Conservation (phyloP, 1,140 invertebrate genomes). For the Watersipora subatra region DNA sequence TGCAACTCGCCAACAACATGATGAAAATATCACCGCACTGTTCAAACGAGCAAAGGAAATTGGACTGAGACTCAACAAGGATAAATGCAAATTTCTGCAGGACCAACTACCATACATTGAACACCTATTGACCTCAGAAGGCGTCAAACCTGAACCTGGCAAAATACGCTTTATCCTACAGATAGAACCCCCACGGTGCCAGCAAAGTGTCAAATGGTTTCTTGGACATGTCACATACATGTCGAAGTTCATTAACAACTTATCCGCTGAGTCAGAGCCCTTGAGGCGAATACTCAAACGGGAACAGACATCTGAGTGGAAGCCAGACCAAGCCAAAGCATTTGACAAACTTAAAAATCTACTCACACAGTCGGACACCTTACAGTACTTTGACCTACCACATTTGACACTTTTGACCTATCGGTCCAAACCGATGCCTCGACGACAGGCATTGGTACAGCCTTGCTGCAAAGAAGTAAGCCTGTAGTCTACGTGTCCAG, state of each 20-base stretch:
- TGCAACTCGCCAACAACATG: background rate
- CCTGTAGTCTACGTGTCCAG: conserved; percentile 15
- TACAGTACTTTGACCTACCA: background rate
- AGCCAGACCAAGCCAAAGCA: background rate
- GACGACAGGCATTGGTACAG: conserved; percentile 9
- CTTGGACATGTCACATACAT: background rate
- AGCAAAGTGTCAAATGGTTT: background rate
- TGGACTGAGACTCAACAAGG: background rate
- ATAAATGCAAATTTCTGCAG: background rate
- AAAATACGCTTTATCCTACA: background rate
- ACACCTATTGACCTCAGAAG: background rate
- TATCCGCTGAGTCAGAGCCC: background rate
- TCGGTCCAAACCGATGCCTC: conserved; percentile 10
- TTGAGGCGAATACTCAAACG: background rate
- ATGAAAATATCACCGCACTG: background rate
- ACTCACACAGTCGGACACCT: background rate
- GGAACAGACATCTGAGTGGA: background rate
- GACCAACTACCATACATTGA: background rate
- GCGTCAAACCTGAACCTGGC: background rate
- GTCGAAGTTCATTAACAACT: background rate
- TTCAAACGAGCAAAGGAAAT: background rate
- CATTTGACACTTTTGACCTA: no score
- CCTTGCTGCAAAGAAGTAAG: conserved; percentile 11
- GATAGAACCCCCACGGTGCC: background rate
- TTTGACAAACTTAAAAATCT: background rate